Base-by-base conservation (phyloP, 2,888 invertebrate genomes). In the Oscheius sp. region DNA sequence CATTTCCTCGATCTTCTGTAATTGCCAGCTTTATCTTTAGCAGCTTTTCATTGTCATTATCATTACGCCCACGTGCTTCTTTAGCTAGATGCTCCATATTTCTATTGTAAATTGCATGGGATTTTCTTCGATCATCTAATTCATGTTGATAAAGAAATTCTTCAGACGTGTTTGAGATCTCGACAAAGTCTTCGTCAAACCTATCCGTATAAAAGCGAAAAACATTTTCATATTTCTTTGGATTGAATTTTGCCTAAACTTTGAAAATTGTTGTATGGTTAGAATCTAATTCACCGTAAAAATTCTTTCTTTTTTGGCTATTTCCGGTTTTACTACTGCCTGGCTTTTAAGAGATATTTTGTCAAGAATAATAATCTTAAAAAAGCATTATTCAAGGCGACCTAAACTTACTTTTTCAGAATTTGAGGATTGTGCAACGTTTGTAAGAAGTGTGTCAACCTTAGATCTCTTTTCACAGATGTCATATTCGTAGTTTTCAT, bases 401-500 rank as follows among this genome's bases (percentile, higher is more conserved):
- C n/a, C n/a, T n/a, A n/a, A 20, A 4, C 25, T 48, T 20, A 20
- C 48, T 48, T 48, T 48, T 23, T 20, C 20, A 4, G 4, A 15
- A 23, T 6, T 4, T 6, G 48, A 20, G 25, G 25, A 25, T n/a
- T n/a, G n/a, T n/a, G n/a, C n/a, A n/a, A n/a, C n/a, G n/a, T n/a
- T n/a, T n/a, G n/a, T n/a, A n/a, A n/a, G n/a, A n/a, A n/a, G n/a
- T n/a, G n/a, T n/a, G n/a, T n/a, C n/a, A n/a, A n/a, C n/a, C n/a
- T n/a, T n/a, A n/a, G n/a, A n/a, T n/a, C n/a, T n/a, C n/a, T 55
- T 55, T 17, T 55, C 12, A 17, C 33, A 12, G 4, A 39, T n/a
- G 17, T 58, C 42, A 20, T 61, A 61, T 12, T 20, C 8, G 20
- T 29, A 61, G 31, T 45, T 61, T 3, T 61, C 61, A 45, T 61